Percentiles rank a stretch among this genome's conserved stretches.
These are phyloP conservation scores for Pampusana beccarii DNA, from an alignment of 2,113 vertebrate genomes.

Conservation along the genomic window DNA sequence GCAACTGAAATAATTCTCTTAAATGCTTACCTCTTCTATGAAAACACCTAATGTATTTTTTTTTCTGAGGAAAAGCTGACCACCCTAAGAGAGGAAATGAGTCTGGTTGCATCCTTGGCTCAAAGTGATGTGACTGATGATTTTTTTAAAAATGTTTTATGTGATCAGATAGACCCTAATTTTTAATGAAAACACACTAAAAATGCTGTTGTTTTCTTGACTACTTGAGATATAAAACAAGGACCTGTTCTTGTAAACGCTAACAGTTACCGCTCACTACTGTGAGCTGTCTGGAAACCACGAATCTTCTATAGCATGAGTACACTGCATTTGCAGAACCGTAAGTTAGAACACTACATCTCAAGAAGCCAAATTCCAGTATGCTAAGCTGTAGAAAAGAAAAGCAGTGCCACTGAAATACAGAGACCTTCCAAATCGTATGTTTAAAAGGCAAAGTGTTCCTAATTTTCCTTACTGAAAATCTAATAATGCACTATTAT, in stretches of 20 bases:
- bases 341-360: not conserved
- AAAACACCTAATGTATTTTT: not conserved
- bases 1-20: not conserved
- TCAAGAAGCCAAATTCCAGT: not conserved
- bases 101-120: not conserved
- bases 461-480: not conserved
- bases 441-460: not conserved
- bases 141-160: not conserved
- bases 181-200: not conserved
- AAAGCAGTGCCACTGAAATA: not conserved
- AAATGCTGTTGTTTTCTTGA: not conserved
- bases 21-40: not conserved
- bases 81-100: not conserved
- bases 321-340: not conserved
- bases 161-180: not conserved
- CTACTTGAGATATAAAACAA: not conserved
- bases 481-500: not conserved
- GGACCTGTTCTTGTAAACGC: not conserved
- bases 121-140: not conserved
- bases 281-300: not conserved
- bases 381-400: not conserved
- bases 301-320: not conserved
- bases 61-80: not conserved
- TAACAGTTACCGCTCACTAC: not conserved
- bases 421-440: not conserved